Evolutionary conservation across 2,113 vertebrate species (phyloP), one percentile per base, ranked within the genome.

Genomic region (Laticauda laticaudata): DNA sequence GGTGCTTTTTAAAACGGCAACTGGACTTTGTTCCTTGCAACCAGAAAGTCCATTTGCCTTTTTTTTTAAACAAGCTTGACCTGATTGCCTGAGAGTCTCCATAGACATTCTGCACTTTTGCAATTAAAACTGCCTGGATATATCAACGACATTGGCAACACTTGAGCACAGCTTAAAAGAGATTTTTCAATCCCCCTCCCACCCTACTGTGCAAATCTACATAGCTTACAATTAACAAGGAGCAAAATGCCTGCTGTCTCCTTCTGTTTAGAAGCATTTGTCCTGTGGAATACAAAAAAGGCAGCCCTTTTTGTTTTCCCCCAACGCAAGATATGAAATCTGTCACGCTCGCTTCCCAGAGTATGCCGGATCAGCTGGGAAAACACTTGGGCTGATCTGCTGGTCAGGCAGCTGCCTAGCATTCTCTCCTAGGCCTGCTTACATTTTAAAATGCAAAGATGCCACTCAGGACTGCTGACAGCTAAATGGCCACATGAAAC

Each of bases 361-460:
- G 59, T 51, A 56, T 20, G 24, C 18, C 23, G 15, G 59, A 90
- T 55, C 59, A 91, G 53, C 24, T 86, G 54, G 87, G 61, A 20
- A 89, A 61, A 48, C n/a, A 4, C 39, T 21, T 12, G 21, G 64
- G 90, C 87, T 90, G 86, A 29, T 55, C 86, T 88, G 90, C 54
- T 88, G 43, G 48, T 59, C 90, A 21, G 21, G 48, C 56, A 94
- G 34, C 90, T 64, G 45, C 81, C 90, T 85, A 43, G 39, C 26
- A 12, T 9, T 24, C 14, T 26, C 14, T 69, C 51, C 90, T 90
- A 51, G 43, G 85, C 26, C 88, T 56, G 10, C 39, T 91, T 91
- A 81, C 61, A 48, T 81, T 93, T 95, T 94, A 93, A 96, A 94
- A 95, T 90, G 64, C 93, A 93, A 89, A 86, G 87, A 93, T 57